Base-by-base conservation (phyloP, 2,888 invertebrate species). In the Pterostichus madidus region DNA sequence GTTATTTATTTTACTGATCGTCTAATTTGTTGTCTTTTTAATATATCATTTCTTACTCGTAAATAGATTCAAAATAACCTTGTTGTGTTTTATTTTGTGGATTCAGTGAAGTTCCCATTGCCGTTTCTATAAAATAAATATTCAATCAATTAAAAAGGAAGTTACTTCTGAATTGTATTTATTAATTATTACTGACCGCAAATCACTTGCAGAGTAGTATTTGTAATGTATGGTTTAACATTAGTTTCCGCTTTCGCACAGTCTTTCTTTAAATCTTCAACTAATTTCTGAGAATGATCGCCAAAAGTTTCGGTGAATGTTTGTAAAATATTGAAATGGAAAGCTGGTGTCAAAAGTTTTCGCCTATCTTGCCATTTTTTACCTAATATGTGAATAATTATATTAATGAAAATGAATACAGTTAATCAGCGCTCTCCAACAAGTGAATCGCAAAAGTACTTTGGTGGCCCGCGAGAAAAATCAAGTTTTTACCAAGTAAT, bases 81-180 rank as follows among this genome's bases (percentile, higher is more conserved):
- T 89, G 90, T n/a, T 92, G 91, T 17, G 87, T 17, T 77, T 83
- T 64, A 71, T 89, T 87, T 64, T 92, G 90, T 61, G 90, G 89
- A 79, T 91, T 89, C 6, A 95, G 89, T 83, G 91, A 91, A 0
- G 93, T 92, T 2, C 96, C 96, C 93, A 96, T 94, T 0, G 96
- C 95, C 24, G 93, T 92, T 90, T 93, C 92, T 92, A 85, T 83
- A 89, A 84, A 77, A 49, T 49, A 24, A 10, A 15, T 44, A 44
- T 71, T 13, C 3, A 15, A 56, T 71, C 44, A 10, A 15, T 44
- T 13, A 46, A 0, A 13, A 44, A 17, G 5, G 6, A 44, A 35
- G 3, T 35, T 35, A 5, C 35, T 46, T 17, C 44, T 49, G 32
- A 32, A 5, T 53, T 84, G 5, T 24, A 32, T 11, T n/a, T n/a